Evolutionary conservation across 2,113 vertebrate species (phyloP).

Genomic region (Crocuta crocuta): DNA sequence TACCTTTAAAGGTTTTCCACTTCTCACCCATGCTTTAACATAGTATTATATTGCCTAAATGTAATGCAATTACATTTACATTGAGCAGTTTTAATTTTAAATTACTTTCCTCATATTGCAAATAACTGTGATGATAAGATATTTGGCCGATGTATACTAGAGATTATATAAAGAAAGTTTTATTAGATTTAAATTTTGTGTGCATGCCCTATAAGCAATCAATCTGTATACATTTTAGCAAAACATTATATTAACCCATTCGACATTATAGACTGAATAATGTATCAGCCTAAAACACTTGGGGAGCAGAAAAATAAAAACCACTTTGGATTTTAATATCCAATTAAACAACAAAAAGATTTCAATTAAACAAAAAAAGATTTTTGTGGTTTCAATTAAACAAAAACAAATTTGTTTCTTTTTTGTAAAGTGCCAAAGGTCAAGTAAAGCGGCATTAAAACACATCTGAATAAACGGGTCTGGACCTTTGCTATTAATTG

Average conservation of each 20-base stretch:
- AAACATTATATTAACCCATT: not conserved
- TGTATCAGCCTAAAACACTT: not conserved
- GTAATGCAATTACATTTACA: not conserved
- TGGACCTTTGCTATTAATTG: not conserved
- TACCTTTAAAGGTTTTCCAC: not conserved
- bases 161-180: not conserved
- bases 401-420: not conserved
- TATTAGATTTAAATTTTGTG: not conserved
- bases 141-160: not conserved
- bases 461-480: not conserved
- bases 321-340: not conserved
- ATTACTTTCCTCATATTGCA: not conserved
- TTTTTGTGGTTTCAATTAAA: not conserved
- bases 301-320: not conserved
- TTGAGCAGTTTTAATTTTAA: not conserved
- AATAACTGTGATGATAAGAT: not conserved
- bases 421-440: not conserved
- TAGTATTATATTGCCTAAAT: not conserved
- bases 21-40: not conserved
- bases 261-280: not conserved
- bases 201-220: not conserved
- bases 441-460: not conserved
- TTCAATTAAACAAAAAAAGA: not conserved
- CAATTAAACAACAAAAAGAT: not conserved
- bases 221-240: not conserved